Evolutionary conservation across 2,888 invertebrate species (phyloP).

Genomic region (Leucophenga maculata): DNA sequence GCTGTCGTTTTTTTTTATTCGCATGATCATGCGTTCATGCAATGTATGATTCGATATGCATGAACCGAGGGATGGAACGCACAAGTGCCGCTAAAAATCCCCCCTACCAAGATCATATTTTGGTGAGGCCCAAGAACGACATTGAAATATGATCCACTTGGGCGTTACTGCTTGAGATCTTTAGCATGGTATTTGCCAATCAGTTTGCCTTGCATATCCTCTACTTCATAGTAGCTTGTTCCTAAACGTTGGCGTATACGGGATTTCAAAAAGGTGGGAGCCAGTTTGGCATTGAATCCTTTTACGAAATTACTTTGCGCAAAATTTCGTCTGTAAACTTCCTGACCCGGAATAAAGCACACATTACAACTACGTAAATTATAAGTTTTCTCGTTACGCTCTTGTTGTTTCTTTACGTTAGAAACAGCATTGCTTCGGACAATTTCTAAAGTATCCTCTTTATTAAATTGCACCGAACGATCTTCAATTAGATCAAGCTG

Average conservation of each 20-base stretch:
- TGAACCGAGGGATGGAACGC: no score
- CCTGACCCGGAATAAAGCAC: slow-evolving; percentile 15
- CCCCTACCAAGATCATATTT: no score
- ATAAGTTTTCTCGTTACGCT: slow-evolving; percentile 9
- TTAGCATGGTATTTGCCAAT: neutral
- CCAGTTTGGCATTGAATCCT: neutral
- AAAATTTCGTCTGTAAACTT: slow-evolving; percentile 10
- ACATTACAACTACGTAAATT: slow-evolving; percentile 18
- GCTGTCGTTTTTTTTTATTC: no score
- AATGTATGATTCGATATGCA: no score
- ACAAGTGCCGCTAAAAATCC: no score
- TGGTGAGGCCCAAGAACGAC: no score
- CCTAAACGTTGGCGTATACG: neutral
- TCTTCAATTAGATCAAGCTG: slow-evolving; percentile 27
- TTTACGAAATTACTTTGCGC: neutral
- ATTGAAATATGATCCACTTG: no score
- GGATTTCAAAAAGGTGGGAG: neutral
- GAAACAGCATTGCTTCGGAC: neutral
- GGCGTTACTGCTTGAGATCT: neutral
- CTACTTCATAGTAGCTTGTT: neutral
- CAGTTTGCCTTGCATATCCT: neutral
- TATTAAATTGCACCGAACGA: slow-evolving; percentile 11
- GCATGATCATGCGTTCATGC: no score
- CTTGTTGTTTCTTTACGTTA: neutral
- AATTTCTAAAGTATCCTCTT: slow-evolving; percentile 19